Conservation (phyloP, 1,140 invertebrate species). For the Diplogasteroides magnus region DNA sequence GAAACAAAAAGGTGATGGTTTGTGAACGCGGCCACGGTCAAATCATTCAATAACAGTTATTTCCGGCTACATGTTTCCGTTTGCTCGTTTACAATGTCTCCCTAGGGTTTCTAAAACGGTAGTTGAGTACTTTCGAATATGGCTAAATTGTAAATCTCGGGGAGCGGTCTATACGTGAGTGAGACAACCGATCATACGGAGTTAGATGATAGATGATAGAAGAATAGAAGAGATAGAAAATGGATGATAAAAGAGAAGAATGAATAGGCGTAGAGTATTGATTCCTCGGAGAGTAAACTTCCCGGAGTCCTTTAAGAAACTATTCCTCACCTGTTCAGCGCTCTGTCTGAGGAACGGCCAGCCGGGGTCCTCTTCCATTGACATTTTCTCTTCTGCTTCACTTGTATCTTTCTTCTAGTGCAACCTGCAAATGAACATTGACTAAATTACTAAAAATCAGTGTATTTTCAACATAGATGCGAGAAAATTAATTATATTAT, state of each 20-base stretch:
- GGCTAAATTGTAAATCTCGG: too few relatives aligned
- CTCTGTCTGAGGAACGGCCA: constrained; percentile 53
- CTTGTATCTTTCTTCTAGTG: background rate
- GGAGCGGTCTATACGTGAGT: too few relatives aligned
- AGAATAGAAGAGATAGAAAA: too few relatives aligned
- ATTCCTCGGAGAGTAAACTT: too few relatives aligned
- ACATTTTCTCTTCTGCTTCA: constrained; percentile 21
- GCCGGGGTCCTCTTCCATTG: constrained; percentile 42
- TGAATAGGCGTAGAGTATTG: too few relatives aligned
- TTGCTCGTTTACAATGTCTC: constrained; percentile 6
- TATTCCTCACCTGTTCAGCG: constrained; percentile 41
- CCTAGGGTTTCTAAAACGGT: background rate
- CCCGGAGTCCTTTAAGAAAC: background rate
- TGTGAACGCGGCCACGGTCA: background rate
- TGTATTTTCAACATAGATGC: too few relatives aligned
- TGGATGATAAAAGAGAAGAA: too few relatives aligned
- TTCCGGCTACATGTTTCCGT: constrained; percentile 1
- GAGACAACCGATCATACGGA: too few relatives aligned
- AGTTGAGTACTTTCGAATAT: background rate
- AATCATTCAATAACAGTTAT: constrained; percentile 2
- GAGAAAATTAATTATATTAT: too few relatives aligned
- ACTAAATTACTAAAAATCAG: too few relatives aligned
- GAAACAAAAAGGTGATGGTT: too few relatives aligned
- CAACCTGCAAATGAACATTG: constrained; percentile 10
- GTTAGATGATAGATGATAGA: too few relatives aligned